phyloP scores from a whole-genome alignment of 2,888 invertebrate genomes.

The Pemphredon lugubris region DNA sequence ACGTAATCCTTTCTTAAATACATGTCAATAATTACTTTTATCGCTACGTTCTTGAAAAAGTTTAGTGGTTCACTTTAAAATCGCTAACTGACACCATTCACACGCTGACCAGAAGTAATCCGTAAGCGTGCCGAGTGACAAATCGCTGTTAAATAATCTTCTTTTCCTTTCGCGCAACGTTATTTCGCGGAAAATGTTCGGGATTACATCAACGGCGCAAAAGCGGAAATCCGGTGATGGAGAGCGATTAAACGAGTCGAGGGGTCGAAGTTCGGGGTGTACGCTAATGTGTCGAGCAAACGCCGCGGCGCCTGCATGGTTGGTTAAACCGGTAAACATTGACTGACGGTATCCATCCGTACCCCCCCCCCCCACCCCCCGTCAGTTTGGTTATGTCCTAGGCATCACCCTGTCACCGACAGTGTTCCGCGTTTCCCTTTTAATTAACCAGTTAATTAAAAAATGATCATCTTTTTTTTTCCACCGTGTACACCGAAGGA shows the following conservation, averaged over 20 bases:
- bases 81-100: no score
- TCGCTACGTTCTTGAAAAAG: no score
- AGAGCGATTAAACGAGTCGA: constrained; percentile 70
- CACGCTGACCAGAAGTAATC: no score
- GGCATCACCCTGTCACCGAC: constrained; percentile 19
- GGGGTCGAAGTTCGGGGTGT: constrained; percentile 67
- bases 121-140: no score
- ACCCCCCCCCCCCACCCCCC: constrained; percentile 56
- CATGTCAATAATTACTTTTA: no score
- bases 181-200: neutral
- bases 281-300: constrained; percentile 74
- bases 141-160: no score
- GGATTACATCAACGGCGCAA: constrained; percentile 21
- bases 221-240: constrained; percentile 47
- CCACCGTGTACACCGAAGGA: no score
- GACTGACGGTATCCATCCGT: constrained; percentile 70
- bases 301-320: constrained; percentile 69
- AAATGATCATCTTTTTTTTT: no score
- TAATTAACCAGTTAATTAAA: neutral
- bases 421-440: neutral
- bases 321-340: constrained; percentile 78
- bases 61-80: no score
- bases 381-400: constrained; percentile 24
- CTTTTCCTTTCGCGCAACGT: no score
- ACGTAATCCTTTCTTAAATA: no score